phyloP scores from a whole-genome alignment of 1,140 invertebrate species.

The Calephelis virginiensis region DNA sequence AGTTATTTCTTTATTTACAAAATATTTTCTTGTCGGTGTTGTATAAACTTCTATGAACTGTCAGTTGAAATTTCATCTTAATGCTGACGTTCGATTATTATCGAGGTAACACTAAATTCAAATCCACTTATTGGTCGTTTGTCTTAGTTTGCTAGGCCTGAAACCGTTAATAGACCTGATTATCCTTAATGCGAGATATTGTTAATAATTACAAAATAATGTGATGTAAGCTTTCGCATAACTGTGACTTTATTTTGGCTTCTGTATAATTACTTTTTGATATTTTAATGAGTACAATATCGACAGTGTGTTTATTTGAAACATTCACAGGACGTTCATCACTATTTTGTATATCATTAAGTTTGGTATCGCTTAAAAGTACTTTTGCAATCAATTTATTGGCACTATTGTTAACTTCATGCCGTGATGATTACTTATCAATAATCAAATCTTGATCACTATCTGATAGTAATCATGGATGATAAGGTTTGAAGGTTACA shows the following conservation, averaged over 20 bases:
- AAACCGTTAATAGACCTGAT: no score
- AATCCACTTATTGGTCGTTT: no score
- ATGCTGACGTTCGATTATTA: no score
- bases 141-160: no score
- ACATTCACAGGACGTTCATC: background rate
- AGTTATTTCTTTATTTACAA: no score
- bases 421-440: background rate
- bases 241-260: background rate
- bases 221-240: no score
- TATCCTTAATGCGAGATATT: no score
- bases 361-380: background rate
- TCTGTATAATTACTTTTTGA: constrained; percentile 16
- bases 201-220: no score
- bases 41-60: no score
- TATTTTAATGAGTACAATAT: background rate
- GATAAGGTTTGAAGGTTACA: background rate
- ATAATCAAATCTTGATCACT: constrained; percentile 5
- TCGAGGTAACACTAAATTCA: no score
- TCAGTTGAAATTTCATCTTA: no score
- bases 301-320: background rate
- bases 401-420: background rate
- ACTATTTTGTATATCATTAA: background rate
- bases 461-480: constrained; percentile 6
- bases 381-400: background rate
- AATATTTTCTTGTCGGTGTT: no score